A percentile compares a stretch with the other conserved stretches of the same genome.
These are phyloP conservation scores for Thalassaphorura encarpata DNA, from an alignment of 1,140 invertebrate species.

Conservation along the genomic window DNA sequence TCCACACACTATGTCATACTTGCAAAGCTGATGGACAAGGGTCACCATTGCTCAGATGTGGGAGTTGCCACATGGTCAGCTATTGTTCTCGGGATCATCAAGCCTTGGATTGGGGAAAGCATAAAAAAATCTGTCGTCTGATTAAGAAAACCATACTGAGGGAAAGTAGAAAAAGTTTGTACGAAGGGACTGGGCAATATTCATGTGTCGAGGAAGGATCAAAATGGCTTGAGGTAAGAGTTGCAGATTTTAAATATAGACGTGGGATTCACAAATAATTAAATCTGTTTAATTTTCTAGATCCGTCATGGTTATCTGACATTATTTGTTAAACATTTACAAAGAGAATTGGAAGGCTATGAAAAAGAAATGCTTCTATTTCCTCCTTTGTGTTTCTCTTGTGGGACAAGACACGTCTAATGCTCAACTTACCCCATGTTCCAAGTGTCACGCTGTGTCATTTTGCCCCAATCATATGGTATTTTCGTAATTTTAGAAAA, in stretches of 20 bases:
- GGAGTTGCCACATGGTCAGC: constrained; percentile 43
- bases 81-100: constrained; percentile 46
- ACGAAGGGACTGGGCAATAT: constrained; percentile 5
- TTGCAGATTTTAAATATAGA: constrained; percentile 3
- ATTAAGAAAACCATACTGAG: constrained; percentile 32
- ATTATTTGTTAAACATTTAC: constrained; percentile 47
- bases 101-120: constrained; percentile 37
- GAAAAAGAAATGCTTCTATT: constrained; percentile 58
- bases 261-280: background rate
- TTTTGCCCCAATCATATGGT: constrained; percentile 11
- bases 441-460: constrained; percentile 11
- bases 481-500: background rate
- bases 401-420: constrained; percentile 36
- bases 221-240: constrained; percentile 15
- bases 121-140: constrained; percentile 41
- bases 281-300: constrained; percentile 40
- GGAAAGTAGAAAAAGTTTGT: constrained; percentile 36
- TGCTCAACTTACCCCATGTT: constrained; percentile 1
- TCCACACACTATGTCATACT: too few species aligned
- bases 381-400: constrained; percentile 49
- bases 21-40: too few species aligned
- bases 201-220: constrained; percentile 13
- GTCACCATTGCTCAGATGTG: too few species aligned
- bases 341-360: constrained; percentile 48
- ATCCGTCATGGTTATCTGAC: constrained; percentile 50